These are phyloP conservation scores for Crotalus tigris DNA, from an alignment of 2,113 vertebrate species.

Conservation along the genomic window DNA sequence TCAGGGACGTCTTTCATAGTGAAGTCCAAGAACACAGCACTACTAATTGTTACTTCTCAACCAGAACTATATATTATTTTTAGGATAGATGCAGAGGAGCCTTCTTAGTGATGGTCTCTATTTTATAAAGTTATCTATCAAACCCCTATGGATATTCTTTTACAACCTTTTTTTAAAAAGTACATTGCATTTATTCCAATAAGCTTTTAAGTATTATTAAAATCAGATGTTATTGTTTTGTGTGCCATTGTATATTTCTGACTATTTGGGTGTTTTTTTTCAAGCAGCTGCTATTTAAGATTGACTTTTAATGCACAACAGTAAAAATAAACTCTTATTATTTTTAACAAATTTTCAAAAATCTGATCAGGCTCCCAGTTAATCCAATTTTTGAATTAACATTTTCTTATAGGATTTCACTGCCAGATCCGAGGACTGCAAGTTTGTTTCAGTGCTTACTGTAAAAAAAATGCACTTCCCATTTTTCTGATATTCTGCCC, in stretches of 20 bases:
- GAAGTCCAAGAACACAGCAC: neutral
- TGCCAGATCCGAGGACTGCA: neutral
- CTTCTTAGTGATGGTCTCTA: neutral
- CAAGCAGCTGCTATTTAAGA: neutral
- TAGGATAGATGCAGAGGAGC: neutral
- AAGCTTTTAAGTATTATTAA: neutral
- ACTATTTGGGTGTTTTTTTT: neutral
- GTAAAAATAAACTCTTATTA: neutral
- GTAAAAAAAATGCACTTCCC: neutral
- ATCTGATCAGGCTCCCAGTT: neutral
- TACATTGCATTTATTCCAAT: neutral
- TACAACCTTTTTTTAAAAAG: neutral
- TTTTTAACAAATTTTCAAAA: neutral
- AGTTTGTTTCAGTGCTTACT: neutral
- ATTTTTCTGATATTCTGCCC: neutral
- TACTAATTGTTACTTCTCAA: neutral
- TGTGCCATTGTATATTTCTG: neutral
- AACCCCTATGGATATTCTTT: neutral
- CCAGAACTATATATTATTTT: neutral
- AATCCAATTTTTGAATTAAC: neutral
- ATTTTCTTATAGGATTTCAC: neutral
- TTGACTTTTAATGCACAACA: neutral
- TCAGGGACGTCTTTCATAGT: neutral
- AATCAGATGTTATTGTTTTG: neutral
- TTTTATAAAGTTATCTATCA: neutral